phyloP scores from a whole-genome alignment of 2,113 vertebrate genomes.

The Platycercus adscitus region DNA sequence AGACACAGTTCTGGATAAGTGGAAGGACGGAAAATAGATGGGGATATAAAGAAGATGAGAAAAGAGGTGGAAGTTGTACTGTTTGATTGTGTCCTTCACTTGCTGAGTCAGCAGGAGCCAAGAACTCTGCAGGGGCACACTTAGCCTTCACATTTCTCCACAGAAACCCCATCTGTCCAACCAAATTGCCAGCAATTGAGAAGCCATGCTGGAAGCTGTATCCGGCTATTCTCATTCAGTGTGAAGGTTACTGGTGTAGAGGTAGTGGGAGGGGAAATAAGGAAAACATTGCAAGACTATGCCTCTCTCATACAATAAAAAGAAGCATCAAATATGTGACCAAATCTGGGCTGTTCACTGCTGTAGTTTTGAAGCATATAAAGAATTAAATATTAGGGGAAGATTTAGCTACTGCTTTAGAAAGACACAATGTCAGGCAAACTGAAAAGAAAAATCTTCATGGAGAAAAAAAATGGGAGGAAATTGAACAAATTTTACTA shows the following conservation, averaged over 20 bases:
- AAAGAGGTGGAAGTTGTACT: neutral
- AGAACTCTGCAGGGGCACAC: constrained; percentile 42
- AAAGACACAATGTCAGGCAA: neutral
- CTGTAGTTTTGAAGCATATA: neutral
- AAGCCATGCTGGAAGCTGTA: constrained; percentile 42
- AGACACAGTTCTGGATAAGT: neutral
- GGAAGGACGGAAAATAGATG: neutral
- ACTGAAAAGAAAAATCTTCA: neutral
- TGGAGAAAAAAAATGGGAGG: neutral
- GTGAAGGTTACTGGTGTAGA: constrained; percentile 54
- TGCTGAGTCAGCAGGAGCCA: constrained; percentile 50
- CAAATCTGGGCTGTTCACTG: neutral
- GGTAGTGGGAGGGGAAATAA: neutral
- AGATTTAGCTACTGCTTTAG: neutral
- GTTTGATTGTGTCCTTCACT: constrained; percentile 18
- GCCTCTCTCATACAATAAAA: neutral
- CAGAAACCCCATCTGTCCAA: constrained; percentile 55
- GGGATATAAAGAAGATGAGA: neutral
- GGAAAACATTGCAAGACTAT: neutral
- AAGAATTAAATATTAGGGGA: neutral
- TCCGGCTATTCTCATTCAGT: constrained; percentile 61
- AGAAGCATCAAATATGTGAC: neutral
- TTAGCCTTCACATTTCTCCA: constrained; percentile 40
- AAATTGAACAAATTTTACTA: neutral
- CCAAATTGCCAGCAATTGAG: constrained; percentile 56